A percentile compares a stretch with the other conserved stretches of the same genome.
Conservation (phyloP, 2,797 vertebrate genomes). For the Poeciliopsis turneri region DNA sequence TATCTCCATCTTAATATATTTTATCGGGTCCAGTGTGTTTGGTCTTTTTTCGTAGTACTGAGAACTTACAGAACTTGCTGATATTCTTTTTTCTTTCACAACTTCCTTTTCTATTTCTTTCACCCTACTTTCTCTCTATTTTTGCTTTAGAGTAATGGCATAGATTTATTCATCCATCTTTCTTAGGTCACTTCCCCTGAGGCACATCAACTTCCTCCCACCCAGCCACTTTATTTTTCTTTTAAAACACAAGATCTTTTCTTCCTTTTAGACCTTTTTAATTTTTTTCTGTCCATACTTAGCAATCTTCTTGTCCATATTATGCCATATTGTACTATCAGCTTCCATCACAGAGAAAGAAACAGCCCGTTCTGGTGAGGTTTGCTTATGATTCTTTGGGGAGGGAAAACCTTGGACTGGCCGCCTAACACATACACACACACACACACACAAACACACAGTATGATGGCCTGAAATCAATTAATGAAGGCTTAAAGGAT, state of each 20-base stretch:
- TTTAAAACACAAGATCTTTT: slow-evolving; percentile 23
- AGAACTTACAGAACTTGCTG: slow-evolving; percentile 23
- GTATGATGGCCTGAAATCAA: slow-evolving; percentile 57
- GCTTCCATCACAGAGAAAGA: slow-evolving; percentile 28
- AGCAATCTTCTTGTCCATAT: slow-evolving; percentile 8
- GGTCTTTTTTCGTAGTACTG: slow-evolving; percentile 23
- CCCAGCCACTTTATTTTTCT: slow-evolving; percentile 13
- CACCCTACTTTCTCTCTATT: slow-evolving; percentile 24
- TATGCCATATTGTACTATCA: slow-evolving; percentile 11
- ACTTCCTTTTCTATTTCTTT: slow-evolving; percentile 9
- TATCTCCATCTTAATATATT: slow-evolving; percentile 28
- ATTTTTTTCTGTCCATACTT: slow-evolving; percentile 2
- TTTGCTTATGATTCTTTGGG: slow-evolving; percentile 41
- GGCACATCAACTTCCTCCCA: slow-evolving; percentile 21
- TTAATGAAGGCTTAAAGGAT: slow-evolving; percentile 69
- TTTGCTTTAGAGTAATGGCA: slow-evolving; percentile 24
- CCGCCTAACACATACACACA: neutral
- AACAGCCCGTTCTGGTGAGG: slow-evolving; percentile 29
- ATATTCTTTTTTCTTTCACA: slow-evolving; percentile 8
- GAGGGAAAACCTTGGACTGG: slow-evolving; percentile 2
- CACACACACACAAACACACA: slow-evolving; percentile 4
- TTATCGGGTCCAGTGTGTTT: slow-evolving; percentile 9
- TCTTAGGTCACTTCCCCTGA: slow-evolving; percentile 40
- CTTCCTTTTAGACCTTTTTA: slow-evolving; percentile 12
- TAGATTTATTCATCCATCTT: slow-evolving; percentile 33